Evolutionary conservation across 1,140 invertebrate species (phyloP).

Genomic region (Drosophila kepulauana): DNA sequence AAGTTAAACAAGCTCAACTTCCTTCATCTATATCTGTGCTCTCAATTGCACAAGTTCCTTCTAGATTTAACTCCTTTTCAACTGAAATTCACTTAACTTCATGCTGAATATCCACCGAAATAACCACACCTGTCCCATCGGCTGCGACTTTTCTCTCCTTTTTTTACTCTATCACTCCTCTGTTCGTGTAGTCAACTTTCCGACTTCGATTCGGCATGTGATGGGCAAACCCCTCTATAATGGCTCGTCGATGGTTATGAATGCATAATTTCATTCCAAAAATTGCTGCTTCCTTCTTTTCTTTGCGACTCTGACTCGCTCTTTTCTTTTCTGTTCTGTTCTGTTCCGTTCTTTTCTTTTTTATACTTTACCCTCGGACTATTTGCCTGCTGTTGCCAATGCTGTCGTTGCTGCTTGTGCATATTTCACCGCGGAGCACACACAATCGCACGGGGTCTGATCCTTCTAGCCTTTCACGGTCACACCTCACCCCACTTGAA

Average conservation of each 20-base stretch:
- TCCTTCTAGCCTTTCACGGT: slow-evolving; percentile 24
- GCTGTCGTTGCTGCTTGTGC: slow-evolving; percentile 20
- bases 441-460: slow-evolving; percentile 28
- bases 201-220: slow-evolving; percentile 2
- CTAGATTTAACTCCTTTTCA: slow-evolving; percentile 41
- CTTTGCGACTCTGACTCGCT: slow-evolving; percentile 20
- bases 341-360: slow-evolving; percentile 26
- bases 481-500: slow-evolving; percentile 20
- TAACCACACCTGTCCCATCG: slow-evolving; percentile 26
- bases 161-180: slow-evolving; percentile 4
- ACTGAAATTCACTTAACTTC: slow-evolving; percentile 35
- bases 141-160: not conserved
- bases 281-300: slow-evolving; percentile 55
- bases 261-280: slow-evolving; percentile 75
- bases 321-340: slow-evolving; percentile 13
- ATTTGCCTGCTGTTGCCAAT: not conserved
- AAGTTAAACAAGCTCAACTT: slow-evolving; percentile 5
- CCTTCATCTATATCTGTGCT: slow-evolving; percentile 9
- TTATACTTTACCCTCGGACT: not conserved
- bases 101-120: not conserved
- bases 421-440: slow-evolving; percentile 44
- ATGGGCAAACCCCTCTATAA: slow-evolving; percentile 35
- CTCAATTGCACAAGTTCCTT: slow-evolving; percentile 27
- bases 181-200: slow-evolving; percentile 10
- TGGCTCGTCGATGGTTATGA: slow-evolving; percentile 64